Conservation (phyloP, 2,797 vertebrate genomes). For the Prionace glauca region DNA sequence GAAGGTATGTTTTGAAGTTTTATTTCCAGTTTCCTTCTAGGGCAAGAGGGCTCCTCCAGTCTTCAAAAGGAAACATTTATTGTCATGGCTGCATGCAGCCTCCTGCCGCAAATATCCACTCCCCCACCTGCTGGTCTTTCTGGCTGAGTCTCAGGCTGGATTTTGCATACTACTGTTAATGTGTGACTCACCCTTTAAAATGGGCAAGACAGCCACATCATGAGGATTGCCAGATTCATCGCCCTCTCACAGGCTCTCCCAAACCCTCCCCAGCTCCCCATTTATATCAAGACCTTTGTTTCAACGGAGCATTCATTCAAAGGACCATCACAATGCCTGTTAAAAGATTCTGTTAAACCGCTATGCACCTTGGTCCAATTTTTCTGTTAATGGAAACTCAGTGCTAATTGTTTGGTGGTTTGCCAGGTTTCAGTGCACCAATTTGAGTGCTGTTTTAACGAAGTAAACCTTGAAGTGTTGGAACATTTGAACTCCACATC, state of each 20-base stretch:
- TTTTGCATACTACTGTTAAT: not conserved
- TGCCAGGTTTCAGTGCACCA: constrained; percentile 19
- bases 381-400: not conserved
- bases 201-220: not conserved
- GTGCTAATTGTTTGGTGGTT: constrained; percentile 31
- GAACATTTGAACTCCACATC: constrained; percentile 27
- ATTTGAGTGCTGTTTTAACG: not conserved
- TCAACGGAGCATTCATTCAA: not conserved
- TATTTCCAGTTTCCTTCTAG: not conserved
- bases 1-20: not conserved
- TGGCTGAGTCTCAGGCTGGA: not conserved
- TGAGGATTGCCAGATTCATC: not conserved
- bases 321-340: not conserved
- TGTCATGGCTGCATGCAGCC: not conserved
- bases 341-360: not conserved
- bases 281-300: not conserved
- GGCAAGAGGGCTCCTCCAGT: not conserved
- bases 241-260: not conserved
- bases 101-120: not conserved
- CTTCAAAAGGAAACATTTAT: not conserved
- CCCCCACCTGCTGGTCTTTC: not conserved
- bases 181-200: not conserved
- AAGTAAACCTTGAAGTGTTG: constrained; percentile 19
- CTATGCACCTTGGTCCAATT: not conserved
- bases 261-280: not conserved